Conservation (phyloP, 2,797 vertebrate genomes). For the Anisognathus igniventris region DNA sequence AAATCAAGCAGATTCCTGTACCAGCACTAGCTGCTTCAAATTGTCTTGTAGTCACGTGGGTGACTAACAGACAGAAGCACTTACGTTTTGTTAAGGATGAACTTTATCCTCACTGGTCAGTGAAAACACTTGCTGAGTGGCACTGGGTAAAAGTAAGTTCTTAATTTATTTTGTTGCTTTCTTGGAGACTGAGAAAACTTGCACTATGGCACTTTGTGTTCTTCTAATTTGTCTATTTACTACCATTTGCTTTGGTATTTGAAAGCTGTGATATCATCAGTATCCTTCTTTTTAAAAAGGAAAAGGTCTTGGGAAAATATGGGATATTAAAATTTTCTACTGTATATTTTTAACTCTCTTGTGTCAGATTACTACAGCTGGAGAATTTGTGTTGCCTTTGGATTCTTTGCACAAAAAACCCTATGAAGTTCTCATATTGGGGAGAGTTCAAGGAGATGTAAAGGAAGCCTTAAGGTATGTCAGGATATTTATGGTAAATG, state of each 20-base stretch:
- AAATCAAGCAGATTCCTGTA: slow-evolving; percentile 87
- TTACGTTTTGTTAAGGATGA: slow-evolving; percentile 86
- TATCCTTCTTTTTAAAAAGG: background rate
- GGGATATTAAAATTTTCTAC: background rate
- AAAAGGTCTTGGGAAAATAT: background rate
- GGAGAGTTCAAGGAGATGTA: slow-evolving; percentile 67
- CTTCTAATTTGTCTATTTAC: background rate
- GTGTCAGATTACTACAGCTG: slow-evolving; percentile 85
- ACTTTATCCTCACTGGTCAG: slow-evolving; percentile 90
- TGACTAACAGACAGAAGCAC: slow-evolving; percentile 91
- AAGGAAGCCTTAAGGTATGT: slow-evolving; percentile 64
- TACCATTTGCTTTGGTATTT: background rate
- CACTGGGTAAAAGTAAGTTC: slow-evolving; percentile 92
- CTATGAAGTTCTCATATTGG: slow-evolving; percentile 89
- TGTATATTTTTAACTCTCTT: slow-evolving; percentile 10
- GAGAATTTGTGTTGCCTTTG: slow-evolving; percentile 90
- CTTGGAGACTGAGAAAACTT: background rate
- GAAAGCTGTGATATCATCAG: background rate
- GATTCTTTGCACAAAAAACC: slow-evolving; percentile 96
- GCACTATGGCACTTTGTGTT: background rate
- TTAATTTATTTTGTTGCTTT: background rate
- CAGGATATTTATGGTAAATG: background rate
- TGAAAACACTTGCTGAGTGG: slow-evolving; percentile 86
- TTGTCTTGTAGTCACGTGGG: slow-evolving; percentile 90
- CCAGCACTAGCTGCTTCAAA: slow-evolving; percentile 77